phyloP scores from a whole-genome alignment of 2,888 invertebrate genomes.

The Morinoia aosen region DNA sequence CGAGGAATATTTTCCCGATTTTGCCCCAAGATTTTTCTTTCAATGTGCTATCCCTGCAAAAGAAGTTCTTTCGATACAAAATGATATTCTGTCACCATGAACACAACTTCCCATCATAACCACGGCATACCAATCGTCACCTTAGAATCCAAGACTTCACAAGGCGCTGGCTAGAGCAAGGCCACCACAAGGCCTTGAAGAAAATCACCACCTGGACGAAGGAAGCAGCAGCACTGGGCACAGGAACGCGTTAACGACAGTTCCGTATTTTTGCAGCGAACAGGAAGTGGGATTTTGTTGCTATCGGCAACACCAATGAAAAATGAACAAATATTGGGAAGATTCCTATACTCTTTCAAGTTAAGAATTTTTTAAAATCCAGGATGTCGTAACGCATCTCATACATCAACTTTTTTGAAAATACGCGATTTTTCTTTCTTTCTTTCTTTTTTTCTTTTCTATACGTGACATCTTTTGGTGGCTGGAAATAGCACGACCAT shows the following conservation, averaged over 20 bases:
- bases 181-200: background rate
- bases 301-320: no score
- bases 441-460: no score
- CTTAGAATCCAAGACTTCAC: background rate
- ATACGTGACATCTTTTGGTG: no score
- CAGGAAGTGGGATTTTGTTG: background rate
- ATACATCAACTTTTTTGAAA: no score
- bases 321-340: no score
- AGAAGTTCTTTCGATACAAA: background rate
- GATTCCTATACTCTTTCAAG: no score
- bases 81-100: background rate
- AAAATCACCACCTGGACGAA: background rate
- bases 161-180: background rate
- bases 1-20: background rate
- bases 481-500: no score
- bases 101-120: background rate
- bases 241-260: background rate
- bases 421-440: no score
- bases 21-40: background rate
- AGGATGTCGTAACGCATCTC: no score
- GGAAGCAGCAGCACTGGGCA: background rate
- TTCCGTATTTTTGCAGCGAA: background rate
- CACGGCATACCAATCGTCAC: background rate
- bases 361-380: no score
- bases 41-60: background rate